These are phyloP conservation scores for Ricordea florida DNA, from an alignment of 92 coral and sea anemone species.

Conservation along the genomic window DNA sequence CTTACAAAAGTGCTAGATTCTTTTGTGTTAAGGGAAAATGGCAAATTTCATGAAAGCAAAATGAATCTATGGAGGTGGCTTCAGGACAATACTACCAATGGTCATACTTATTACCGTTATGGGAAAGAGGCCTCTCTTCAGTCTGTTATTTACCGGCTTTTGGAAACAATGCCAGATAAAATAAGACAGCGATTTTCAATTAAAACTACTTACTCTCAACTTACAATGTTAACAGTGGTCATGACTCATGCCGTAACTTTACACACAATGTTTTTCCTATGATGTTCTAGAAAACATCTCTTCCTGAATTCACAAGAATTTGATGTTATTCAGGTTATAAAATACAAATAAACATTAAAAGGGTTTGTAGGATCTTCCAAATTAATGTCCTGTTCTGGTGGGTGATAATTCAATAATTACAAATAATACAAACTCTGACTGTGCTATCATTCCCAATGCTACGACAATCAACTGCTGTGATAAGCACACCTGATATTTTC, in stretches of 20 bases:
- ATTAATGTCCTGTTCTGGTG: slow-evolving; percentile 2
- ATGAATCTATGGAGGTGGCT: slow-evolving; percentile 53
- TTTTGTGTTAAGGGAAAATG: slow-evolving; percentile 27
- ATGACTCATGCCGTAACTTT: neutral
- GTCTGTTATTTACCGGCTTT: slow-evolving; percentile 14
- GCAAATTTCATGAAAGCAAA: slow-evolving; percentile 36
- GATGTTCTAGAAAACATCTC: too few species aligned
- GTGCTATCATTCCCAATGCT: too few species aligned
- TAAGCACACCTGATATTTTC: too few species aligned
- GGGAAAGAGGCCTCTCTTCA: slow-evolving; percentile 45
- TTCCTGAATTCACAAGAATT: slow-evolving; percentile 3
- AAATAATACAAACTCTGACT: neutral
- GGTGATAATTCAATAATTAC: neutral
- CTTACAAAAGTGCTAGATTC: neutral
- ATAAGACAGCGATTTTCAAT: neutral
- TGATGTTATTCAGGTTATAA: slow-evolving; percentile 19
- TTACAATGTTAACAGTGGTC: neutral
- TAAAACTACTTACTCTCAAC: slow-evolving; percentile 5
- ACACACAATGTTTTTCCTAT: neutral
- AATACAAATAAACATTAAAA: neutral
- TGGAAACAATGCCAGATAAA: slow-evolving; percentile 6
- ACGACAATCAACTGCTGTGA: too few species aligned
- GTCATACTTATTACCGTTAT: slow-evolving; percentile 33
- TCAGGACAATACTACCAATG: slow-evolving; percentile 37
- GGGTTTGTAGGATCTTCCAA: slow-evolving; percentile 4